These are phyloP conservation scores for Nesidiocoris tenuis DNA, from an alignment of 2,888 invertebrate genomes.

Conservation along the genomic window DNA sequence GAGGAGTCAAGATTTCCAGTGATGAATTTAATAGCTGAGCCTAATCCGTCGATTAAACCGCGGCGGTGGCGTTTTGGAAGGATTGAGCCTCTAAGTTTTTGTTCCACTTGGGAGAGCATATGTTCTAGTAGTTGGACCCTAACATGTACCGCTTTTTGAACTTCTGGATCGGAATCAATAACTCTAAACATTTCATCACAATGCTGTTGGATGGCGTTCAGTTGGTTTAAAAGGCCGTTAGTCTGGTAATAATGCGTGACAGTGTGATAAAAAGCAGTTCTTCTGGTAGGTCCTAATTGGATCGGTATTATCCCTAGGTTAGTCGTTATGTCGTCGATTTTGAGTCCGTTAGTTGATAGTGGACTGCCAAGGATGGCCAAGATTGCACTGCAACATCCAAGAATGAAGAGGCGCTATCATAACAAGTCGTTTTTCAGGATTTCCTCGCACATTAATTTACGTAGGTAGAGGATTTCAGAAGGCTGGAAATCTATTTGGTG, in stretches of 20 bases:
- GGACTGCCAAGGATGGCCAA: too few relatives aligned
- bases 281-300: neutral
- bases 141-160: neutral
- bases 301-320: conserved; percentile 5
- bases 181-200: neutral
- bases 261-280: neutral
- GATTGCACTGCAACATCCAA: too few relatives aligned
- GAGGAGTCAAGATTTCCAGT: neutral
- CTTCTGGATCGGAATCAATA: neutral
- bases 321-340: neutral
- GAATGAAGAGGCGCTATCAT: too few relatives aligned
- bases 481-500: too few relatives aligned
- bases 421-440: too few relatives aligned
- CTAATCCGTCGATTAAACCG: neutral
- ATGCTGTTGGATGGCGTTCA: neutral
- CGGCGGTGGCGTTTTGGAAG: neutral
- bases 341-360: conserved; percentile 1
- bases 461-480: too few relatives aligned
- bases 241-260: conserved; percentile 6
- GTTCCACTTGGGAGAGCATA: neutral
- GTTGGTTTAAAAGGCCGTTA: neutral
- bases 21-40: too few relatives aligned
- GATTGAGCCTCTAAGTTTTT: neutral
- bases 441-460: too few relatives aligned
- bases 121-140: conserved; percentile 3